phyloP scores from a whole-genome alignment of 30 jellyfish, hydroid and myxozoan species.

The Turritopsis dohrnii region DNA sequence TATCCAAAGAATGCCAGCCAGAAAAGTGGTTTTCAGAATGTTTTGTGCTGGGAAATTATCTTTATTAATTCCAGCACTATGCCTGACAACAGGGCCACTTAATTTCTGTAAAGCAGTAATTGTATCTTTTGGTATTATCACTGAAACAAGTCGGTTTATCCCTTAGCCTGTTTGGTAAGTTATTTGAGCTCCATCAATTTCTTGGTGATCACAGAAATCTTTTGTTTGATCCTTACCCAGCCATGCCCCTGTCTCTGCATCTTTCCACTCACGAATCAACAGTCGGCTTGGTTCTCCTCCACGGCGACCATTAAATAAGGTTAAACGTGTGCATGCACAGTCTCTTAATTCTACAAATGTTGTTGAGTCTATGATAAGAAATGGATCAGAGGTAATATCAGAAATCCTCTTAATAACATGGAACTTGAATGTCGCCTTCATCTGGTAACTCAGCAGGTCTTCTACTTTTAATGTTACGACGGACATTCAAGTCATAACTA shows the following conservation, averaged over 20 bases:
- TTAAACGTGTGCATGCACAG: constrained; percentile 6
- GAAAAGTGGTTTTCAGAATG: constrained; percentile 6
- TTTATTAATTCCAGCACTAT: constrained; percentile 3
- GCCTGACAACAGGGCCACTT: constrained; percentile 4
- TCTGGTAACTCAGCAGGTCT: constrained; percentile 27
- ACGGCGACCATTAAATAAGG: constrained; percentile 11
- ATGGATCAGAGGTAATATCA: not conserved
- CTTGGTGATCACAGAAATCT: not conserved
- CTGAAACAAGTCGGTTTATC: constrained; percentile 7
- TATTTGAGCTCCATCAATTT: constrained; percentile 1
- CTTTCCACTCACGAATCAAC: constrained; percentile 24
- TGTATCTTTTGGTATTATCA: constrained; percentile 5
- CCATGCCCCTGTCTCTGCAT: constrained; percentile 37
- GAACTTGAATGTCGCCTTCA: constrained; percentile 11
- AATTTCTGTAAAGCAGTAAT: not conserved
- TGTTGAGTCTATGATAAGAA: not conserved
- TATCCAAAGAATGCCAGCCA: not conserved
- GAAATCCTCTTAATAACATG: not conserved
- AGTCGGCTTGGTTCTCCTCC: constrained; percentile 26
- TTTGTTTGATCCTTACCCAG: constrained; percentile 17
- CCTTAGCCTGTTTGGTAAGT: constrained; percentile 17
- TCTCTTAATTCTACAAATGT: not conserved
- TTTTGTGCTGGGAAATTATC: not conserved
- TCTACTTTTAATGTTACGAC: constrained; percentile 9
- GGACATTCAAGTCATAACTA: constrained; percentile 4